A percentile compares a stretch with the other conserved stretches of the same genome.
Conservation (phyloP, 2,113 vertebrate species). For the Tenrec ecaudatus region DNA sequence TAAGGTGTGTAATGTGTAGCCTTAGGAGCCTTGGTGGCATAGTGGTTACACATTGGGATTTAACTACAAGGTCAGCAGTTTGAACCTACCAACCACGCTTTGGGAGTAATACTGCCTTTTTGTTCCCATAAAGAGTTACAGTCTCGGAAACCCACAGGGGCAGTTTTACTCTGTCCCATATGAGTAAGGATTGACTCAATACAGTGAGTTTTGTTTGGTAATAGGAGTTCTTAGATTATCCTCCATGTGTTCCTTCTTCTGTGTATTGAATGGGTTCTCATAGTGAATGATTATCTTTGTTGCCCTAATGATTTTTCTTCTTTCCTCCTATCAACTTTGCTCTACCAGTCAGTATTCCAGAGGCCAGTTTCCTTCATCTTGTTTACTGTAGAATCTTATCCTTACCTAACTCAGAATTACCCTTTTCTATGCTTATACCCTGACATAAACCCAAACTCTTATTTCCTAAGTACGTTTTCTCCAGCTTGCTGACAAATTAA, state of each 20-base stretch:
- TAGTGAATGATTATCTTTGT: constrained; percentile 37
- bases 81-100: too few relatives aligned
- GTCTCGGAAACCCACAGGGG: too few relatives aligned
- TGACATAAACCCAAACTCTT: constrained; percentile 18
- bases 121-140: too few relatives aligned
- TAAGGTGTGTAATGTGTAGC: too few relatives aligned
- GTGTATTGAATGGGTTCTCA: neutral
- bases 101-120: too few relatives aligned
- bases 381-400: neutral
- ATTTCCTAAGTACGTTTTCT: constrained; percentile 43
- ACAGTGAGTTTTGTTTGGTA: too few relatives aligned
- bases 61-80: too few relatives aligned
- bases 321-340: neutral
- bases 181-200: too few relatives aligned
- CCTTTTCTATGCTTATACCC: neutral
- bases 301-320: constrained; percentile 3
- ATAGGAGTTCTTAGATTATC: too few relatives aligned
- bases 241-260: neutral
- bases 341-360: neutral
- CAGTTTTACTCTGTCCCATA: too few relatives aligned
- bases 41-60: too few relatives aligned
- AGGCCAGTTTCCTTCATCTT: neutral
- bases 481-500: constrained; percentile 27
- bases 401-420: constrained; percentile 38
- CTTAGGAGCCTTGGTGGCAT: too few relatives aligned